These are phyloP conservation scores for Coenobita brevimanus DNA, from an alignment of 1,140 invertebrate species.

Conservation along the genomic window DNA sequence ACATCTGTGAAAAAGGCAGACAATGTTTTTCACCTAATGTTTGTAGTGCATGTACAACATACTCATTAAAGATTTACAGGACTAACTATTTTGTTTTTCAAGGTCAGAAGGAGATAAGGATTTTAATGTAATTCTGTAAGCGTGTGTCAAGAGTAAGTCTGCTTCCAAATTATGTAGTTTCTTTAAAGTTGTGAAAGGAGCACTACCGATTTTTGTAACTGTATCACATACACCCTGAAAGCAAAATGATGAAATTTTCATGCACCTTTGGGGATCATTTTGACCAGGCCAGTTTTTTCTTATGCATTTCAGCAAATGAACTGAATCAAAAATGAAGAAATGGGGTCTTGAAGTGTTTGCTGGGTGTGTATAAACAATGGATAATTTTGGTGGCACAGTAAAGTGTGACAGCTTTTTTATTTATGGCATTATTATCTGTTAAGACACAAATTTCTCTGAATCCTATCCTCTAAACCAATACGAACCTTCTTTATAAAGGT, in stretches of 20 bases:
- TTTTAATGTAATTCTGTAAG: constrained; percentile 42
- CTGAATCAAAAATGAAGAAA: constrained; percentile 6
- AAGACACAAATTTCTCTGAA: constrained; percentile 14
- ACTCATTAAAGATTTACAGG: constrained; percentile 59
- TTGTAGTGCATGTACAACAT: constrained; percentile 34
- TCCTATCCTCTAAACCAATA: too few species aligned
- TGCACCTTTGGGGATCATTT: neutral
- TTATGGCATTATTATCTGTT: constrained; percentile 29
- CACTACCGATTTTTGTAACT: neutral
- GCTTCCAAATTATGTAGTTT: constrained; percentile 11
- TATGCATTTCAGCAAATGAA: constrained; percentile 1
- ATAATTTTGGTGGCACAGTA: constrained; percentile 12
- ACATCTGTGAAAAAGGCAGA: neutral
- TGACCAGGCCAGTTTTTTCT: constrained; percentile 27
- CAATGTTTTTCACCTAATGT: constrained; percentile 24
- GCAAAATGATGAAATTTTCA: neutral
- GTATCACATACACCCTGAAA: too few species aligned
- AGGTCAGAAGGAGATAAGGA: constrained; percentile 42
- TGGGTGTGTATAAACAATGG: neutral
- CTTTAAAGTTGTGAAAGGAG: neutral
- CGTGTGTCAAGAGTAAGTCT: constrained; percentile 43
- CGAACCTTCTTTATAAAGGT: too few species aligned
- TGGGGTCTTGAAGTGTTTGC: neutral
- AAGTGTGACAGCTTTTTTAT: constrained; percentile 15
- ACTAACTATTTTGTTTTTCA: constrained; percentile 66